Percentiles rank a stretch among this genome's conserved stretches.
These are phyloP conservation scores for Pristionchus japonicus DNA, from an alignment of 2,888 invertebrate species.

Conservation along the genomic window DNA sequence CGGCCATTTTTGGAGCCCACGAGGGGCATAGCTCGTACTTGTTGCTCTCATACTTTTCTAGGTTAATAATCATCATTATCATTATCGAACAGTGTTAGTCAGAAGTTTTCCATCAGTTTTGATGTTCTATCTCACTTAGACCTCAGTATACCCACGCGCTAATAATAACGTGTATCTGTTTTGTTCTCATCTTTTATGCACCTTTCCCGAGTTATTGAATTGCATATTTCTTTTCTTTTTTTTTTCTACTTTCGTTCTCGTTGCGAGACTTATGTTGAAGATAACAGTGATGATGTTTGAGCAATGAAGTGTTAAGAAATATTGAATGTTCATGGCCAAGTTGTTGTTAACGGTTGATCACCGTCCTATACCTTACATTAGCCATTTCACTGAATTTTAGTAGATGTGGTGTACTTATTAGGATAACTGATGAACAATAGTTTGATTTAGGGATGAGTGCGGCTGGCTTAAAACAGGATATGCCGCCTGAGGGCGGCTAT, in stretches of 20 bases:
- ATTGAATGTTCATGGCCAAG: neutral
- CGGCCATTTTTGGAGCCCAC: slow-evolving; percentile 18
- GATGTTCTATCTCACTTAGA: neutral
- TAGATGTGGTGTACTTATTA: no score
- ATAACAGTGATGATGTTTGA: neutral
- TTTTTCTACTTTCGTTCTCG: no score
- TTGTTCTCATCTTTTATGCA: slow-evolving; percentile 24
- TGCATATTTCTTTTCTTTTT: neutral
- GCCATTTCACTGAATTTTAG: no score
- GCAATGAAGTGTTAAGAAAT: neutral
- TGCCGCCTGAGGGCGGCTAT: slow-evolving; percentile 94
- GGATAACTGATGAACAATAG: no score
- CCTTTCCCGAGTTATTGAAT: neutral
- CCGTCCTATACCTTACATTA: no score
- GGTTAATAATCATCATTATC: neutral
- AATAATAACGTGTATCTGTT: slow-evolving; percentile 32
- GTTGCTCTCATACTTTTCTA: neutral
- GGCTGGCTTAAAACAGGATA: slow-evolving; percentile 82
- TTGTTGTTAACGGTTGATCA: neutral
- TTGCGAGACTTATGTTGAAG: neutral
- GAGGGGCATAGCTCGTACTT: slow-evolving; percentile 22
- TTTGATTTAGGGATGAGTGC: slow-evolving; percentile 6
- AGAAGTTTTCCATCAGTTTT: neutral
- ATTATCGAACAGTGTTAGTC: neutral
- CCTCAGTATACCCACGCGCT: neutral